A percentile compares a stretch with the other conserved stretches of the same genome.
phyloP scores from a whole-genome alignment of 2,888 invertebrate species.

The Congeria kusceri region DNA sequence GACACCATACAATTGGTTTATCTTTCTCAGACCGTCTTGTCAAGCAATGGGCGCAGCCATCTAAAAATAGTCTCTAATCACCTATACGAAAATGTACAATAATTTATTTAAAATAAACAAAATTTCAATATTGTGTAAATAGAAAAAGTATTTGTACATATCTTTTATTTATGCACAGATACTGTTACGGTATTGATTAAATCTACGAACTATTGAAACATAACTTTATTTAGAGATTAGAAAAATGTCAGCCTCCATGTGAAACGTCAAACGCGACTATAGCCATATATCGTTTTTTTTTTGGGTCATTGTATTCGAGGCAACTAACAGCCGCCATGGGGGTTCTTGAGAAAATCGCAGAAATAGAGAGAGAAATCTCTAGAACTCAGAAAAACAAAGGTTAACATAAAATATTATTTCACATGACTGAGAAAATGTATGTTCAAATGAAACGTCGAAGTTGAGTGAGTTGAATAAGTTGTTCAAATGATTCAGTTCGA shows the following conservation, averaged over 20 bases:
- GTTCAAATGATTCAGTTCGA: no score
- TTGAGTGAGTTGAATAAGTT: no score
- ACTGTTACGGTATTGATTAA: no score
- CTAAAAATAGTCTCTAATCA: conserved; percentile 23
- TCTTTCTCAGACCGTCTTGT: no score
- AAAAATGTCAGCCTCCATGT: conserved; percentile 46
- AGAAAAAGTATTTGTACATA: background rate
- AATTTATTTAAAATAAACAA: background rate
- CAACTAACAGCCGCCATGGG: conserved; percentile 90
- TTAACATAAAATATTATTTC: conserved; percentile 82
- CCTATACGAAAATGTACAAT: background rate
- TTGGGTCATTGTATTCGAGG: background rate
- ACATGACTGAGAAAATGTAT: background rate
- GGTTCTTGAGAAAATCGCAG: conserved; percentile 98
- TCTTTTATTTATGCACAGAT: no score
- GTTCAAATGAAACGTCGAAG: background rate
- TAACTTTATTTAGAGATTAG: conserved; percentile 21
- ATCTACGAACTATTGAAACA: background rate
- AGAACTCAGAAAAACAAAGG: conserved; percentile 99
- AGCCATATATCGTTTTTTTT: background rate
- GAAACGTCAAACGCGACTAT: background rate
- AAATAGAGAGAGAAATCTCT: conserved; percentile 99
- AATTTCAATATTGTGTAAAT: background rate
- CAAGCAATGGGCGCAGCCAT: conserved; percentile 46
- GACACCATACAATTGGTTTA: no score